phyloP scores from a whole-genome alignment of 2,113 vertebrate genomes.

The Propithecus coquereli region DNA sequence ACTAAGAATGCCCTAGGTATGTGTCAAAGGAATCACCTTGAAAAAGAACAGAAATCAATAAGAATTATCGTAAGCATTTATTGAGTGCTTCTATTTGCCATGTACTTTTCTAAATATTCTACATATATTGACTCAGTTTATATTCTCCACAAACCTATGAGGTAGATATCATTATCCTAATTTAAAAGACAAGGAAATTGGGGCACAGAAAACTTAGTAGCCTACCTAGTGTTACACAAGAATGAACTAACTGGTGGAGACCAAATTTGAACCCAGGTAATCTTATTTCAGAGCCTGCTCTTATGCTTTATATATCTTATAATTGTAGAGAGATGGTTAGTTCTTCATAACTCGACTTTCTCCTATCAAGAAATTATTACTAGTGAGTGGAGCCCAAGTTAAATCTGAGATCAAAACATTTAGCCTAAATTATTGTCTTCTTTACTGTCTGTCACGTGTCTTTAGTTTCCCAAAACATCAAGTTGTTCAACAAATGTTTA shows the following conservation, averaged over 20 bases:
- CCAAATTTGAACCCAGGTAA: neutral
- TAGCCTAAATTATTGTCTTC: neutral
- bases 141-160: neutral
- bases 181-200: neutral
- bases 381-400: neutral
- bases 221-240: neutral
- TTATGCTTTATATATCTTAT: neutral
- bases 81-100: neutral
- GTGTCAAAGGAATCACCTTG: neutral
- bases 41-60: neutral
- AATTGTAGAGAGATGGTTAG: neutral
- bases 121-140: neutral
- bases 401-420: neutral
- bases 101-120: neutral
- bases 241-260: neutral
- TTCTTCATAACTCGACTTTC: neutral
- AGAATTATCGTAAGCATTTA: neutral
- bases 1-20: neutral
- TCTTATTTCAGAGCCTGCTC: neutral
- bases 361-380: neutral
- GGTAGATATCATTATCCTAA: neutral
- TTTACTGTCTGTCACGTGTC: neutral
- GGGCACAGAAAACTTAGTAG: neutral
- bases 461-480: neutral
- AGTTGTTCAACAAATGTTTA: neutral